A percentile compares a stretch with the other conserved stretches of the same genome.
phyloP scores from a whole-genome alignment of 1,140 invertebrate species.

The Aphis gossypii region DNA sequence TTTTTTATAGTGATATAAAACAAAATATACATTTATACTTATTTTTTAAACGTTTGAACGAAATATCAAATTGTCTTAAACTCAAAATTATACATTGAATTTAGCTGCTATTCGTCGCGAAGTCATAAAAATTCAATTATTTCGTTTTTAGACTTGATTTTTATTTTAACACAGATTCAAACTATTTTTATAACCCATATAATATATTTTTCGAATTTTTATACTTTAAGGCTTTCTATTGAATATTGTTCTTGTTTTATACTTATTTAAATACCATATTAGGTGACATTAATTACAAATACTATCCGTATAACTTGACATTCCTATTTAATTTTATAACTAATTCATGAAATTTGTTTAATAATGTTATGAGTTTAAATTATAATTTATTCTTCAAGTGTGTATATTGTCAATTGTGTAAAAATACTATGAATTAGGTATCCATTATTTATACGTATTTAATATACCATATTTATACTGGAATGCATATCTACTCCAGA shows the following conservation, averaged over 20 bases:
- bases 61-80: background rate
- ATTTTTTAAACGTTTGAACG: background rate
- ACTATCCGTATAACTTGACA: background rate
- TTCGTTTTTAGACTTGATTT: background rate
- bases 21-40: background rate
- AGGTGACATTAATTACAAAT: background rate
- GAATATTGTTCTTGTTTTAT: background rate
- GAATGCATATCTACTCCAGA: background rate
- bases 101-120: background rate
- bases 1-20: background rate
- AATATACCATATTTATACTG: background rate
- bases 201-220: background rate
- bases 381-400: background rate
- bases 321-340: background rate
- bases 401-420: background rate
- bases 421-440: background rate
- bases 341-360: background rate
- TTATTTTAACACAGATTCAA: background rate
- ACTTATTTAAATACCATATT: background rate
- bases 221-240: background rate
- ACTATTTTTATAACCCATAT: background rate
- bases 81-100: background rate
- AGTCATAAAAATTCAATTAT: background rate
- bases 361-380: background rate
- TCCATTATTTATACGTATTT: background rate